A percentile compares a stretch with the other conserved stretches of the same genome.
These are phyloP conservation scores for Cistogaster globosa DNA, from an alignment of 2,888 invertebrate species.

Conservation along the genomic window DNA sequence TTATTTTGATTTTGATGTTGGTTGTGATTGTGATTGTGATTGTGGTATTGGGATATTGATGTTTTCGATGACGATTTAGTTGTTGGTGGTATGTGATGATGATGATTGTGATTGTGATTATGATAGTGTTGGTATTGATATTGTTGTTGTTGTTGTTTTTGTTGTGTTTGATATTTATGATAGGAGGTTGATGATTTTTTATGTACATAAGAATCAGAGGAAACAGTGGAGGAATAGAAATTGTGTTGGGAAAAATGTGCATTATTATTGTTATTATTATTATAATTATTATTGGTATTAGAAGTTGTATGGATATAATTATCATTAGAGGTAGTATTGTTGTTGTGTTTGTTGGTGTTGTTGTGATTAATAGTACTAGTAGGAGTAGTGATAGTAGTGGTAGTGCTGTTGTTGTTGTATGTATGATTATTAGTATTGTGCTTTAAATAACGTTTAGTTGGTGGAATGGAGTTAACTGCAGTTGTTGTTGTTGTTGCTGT, in stretches of 20 bases:
- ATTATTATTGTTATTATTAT: slow-evolving; percentile 68
- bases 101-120: slow-evolving; percentile 39
- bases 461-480: slow-evolving; percentile 67
- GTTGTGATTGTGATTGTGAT: slow-evolving; percentile 50
- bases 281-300: slow-evolving; percentile 62
- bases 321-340: slow-evolving; percentile 66
- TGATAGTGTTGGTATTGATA: too few species aligned
- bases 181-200: slow-evolving; percentile 71
- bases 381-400: slow-evolving; percentile 64
- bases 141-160: slow-evolving; percentile 67
- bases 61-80: slow-evolving; percentile 46
- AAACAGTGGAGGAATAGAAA: slow-evolving; percentile 55
- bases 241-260: slow-evolving; percentile 68
- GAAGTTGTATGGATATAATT: slow-evolving; percentile 59
- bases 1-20: slow-evolving; percentile 51
- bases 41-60: slow-evolving; percentile 63
- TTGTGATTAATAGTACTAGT: slow-evolving; percentile 58
- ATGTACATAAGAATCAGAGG: slow-evolving; percentile 68
- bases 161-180: slow-evolving; percentile 69
- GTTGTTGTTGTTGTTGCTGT: slow-evolving; percentile 55
- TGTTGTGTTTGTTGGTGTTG: slow-evolving; percentile 42
- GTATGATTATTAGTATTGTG: slow-evolving; percentile 72
- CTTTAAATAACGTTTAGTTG: slow-evolving; percentile 73
- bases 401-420: slow-evolving; percentile 67
- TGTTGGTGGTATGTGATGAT: slow-evolving; percentile 40